Base-by-base conservation (phyloP, 2,113 vertebrate species). In the Malurus melanocephalus region DNA sequence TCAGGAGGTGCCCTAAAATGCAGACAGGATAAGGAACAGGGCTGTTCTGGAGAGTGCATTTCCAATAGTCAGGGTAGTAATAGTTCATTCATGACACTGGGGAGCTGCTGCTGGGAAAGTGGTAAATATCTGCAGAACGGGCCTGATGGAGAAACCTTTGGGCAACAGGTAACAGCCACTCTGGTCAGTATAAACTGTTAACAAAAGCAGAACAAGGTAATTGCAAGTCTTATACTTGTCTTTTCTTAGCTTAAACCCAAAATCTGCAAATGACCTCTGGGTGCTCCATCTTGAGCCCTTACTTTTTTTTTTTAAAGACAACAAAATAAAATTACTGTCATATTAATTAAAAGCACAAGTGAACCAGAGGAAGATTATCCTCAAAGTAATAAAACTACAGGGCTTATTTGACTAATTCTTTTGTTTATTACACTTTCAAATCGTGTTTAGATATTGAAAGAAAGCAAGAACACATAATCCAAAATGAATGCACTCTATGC, bases 61-160 rank as follows among this genome's bases (percentile, higher is more conserved):
- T 57, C 6, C 55, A 82, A 14, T 6, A 69, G 32, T 0, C 0
- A 0, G 0, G 23, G 26, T 28, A 28, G n/a, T 66, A n/a, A 49
- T 42, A 21, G 10, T 12, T 10, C 17, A 49, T 19, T 51, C 1
- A 1, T 21, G 13, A 33, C 28, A 14, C 12, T 40, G 19, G 5
- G 4, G 16, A 40, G 30, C 30, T 61, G 24, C 45, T 32, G 22
- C 19, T 1, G 5, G 10, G 28, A 77, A 33, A 43, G 10, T 32
- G 16, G 42, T n/a, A 16, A 77, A 73, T 4, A 1, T 78, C 40
- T 71, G 17, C 57, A 71, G 10, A 38, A 7, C 6, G 42, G 22
- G 10, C 17, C 21, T 38, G 32, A 42, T 0, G 2, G 26, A 87
- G 40, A 71, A 84, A 81, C 48, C 28, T 74, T 27, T 5, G 3